Evolutionary conservation across 1,140 invertebrate genomes (phyloP).

Genomic region (Calliphora vicina): DNA sequence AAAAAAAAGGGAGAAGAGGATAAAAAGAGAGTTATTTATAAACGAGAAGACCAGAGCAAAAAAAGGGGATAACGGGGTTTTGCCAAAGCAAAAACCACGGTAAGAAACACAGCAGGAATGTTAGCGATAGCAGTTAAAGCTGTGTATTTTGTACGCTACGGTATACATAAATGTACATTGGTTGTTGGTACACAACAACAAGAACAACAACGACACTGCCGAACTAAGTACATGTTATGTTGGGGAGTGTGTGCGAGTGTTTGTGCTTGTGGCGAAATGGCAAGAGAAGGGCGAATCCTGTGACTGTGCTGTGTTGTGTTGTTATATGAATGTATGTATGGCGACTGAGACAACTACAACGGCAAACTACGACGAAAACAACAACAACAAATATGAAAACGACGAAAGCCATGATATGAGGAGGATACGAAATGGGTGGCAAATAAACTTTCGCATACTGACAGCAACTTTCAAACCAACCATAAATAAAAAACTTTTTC

Average conservation of each 20-base stretch:
- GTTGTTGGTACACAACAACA: background rate
- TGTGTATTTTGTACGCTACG: background rate
- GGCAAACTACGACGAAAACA: slow-evolving; percentile 35
- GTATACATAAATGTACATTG: background rate
- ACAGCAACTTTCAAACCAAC: slow-evolving; percentile 45
- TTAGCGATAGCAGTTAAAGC: background rate
- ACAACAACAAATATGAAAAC: slow-evolving; percentile 17
- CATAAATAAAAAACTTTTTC: slow-evolving; percentile 64
- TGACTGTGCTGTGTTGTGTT: background rate
- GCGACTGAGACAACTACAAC: slow-evolving; percentile 26
- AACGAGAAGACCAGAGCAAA: background rate
- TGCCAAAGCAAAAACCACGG: background rate
- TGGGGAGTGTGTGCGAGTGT: background rate
- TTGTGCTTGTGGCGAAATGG: slow-evolving; percentile 20
- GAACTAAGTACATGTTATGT: background rate
- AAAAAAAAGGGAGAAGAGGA: background rate
- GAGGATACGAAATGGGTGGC: slow-evolving; percentile 35
- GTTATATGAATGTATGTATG: background rate
- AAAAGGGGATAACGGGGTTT: background rate
- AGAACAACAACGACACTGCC: background rate
- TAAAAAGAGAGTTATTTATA: background rate
- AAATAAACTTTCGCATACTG: slow-evolving; percentile 44
- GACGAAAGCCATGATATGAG: slow-evolving; percentile 14
- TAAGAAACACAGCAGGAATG: slow-evolving; percentile 9
- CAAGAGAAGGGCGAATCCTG: slow-evolving; percentile 27